Percentiles rank a stretch among this genome's conserved stretches.
Conservation (phyloP, 2,888 invertebrate genomes). For the Callimorpha dominula region DNA sequence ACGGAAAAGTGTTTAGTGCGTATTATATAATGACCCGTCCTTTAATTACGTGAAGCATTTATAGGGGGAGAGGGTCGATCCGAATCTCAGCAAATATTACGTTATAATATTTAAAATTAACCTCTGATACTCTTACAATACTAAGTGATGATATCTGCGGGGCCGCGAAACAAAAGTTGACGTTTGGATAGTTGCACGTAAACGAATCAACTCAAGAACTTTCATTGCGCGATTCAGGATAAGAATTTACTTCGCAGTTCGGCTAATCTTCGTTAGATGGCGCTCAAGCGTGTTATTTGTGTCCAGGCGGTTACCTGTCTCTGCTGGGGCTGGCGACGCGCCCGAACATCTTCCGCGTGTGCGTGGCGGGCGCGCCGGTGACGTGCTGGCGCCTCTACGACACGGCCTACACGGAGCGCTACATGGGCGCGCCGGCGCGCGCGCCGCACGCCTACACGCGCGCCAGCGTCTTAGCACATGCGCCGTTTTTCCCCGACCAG, state of each 20-base stretch:
- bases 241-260: neutral
- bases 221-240: neutral
- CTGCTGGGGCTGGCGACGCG: conserved; percentile 97
- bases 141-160: too few relatives aligned
- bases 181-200: too few relatives aligned
- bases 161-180: too few relatives aligned
- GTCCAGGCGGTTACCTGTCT: conserved; percentile 95
- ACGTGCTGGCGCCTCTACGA: conserved; percentile 99
- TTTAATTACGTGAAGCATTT: too few relatives aligned
- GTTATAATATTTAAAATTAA: too few relatives aligned
- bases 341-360: conserved; percentile 97
- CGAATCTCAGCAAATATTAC: too few relatives aligned
- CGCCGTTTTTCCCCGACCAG: conserved; percentile 94
- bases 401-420: conserved; percentile 99
- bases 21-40: too few relatives aligned
- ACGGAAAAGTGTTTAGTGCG: too few relatives aligned
- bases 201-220: too few relatives aligned
- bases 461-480: conserved; percentile 94
- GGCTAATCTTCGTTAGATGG: neutral
- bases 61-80: too few relatives aligned
- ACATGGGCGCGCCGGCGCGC: conserved; percentile 89
- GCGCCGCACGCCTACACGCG: conserved; percentile 93
- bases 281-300: neutral
- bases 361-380: conserved; percentile 99
- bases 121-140: too few relatives aligned